Base-by-base conservation (phyloP, 2,888 invertebrate species). In the Laothoe populi region DNA sequence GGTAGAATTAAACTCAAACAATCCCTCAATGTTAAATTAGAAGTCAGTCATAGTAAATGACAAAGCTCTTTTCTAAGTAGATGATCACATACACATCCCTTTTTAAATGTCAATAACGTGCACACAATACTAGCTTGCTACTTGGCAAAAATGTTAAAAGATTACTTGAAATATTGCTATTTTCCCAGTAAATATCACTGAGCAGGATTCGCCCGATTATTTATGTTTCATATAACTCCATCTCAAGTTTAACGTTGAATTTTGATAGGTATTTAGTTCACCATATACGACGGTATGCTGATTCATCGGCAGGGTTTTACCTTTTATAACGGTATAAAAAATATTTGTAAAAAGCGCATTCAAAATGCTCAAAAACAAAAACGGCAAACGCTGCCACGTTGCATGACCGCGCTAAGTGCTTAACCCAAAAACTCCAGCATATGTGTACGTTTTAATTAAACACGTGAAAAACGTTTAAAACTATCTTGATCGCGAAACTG, bases 281-380 rank as follows among this genome's bases (percentile, higher is more conserved):
- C 44, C 40, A 4, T 40, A 48, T 38, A 38, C 3, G 49, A 38
- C 23, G 23, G 42, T 63, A 65, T 57, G 44, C 46, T 68, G 71
- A 78, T 66, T 66, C 68, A 74, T 71, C 63, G 66, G 70, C 62
- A 71, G 72, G 69, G 45, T 67, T 68, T 65, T 63, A 68, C 66
- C 67, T 72, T 71, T 71, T 67, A 64, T 75, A 79, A 78, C 77
- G 75, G 77, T 74, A 61, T 60, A 61, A 68, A 59, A 26, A 69
- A 62, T 67, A 58, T 68, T 62, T 69, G 63, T 63, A 48, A 49
- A 62, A 63, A 68, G 64, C 58, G 35, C 58, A 63, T 66, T 63
- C 35, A 61, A 59, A 57, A 46, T 64, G 23, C 19, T 40, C 8
- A 60, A 60, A 66, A 62, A 59, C 63, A 57, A 42, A 42, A 42